phyloP scores from a whole-genome alignment of 1,140 invertebrate genomes.

The Leptinotarsa texana region DNA sequence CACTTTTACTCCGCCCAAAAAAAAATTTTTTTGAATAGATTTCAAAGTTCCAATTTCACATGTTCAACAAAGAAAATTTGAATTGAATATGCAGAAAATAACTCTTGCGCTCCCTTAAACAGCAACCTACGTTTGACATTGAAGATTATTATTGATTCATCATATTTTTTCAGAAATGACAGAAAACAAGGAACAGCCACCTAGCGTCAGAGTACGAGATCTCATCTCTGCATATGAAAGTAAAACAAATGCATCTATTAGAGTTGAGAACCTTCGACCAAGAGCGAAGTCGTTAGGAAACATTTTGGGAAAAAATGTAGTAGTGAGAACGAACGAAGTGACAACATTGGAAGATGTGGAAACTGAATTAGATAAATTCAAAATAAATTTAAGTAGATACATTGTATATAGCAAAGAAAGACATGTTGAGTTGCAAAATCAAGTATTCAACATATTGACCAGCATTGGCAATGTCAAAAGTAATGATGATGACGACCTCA shows the following conservation, averaged over 20 bases:
- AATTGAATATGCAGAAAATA: no score
- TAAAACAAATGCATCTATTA: not conserved
- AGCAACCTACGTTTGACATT: no score
- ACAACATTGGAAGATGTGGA: not conserved
- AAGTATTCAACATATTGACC: not conserved
- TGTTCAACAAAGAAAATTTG: no score
- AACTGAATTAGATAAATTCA: not conserved
- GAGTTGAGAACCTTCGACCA: not conserved
- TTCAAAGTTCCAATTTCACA: no score
- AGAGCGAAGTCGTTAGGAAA: not conserved
- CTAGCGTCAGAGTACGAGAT: not conserved
- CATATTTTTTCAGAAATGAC: constrained; percentile 1
- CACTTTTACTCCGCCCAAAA: no score
- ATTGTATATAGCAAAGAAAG: not conserved
- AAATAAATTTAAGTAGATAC: not conserved
- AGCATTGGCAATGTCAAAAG: not conserved
- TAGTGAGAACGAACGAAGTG: not conserved
- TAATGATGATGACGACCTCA: not conserved
- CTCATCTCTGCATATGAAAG: not conserved
- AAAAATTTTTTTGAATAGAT: no score
- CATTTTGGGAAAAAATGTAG: not conserved
- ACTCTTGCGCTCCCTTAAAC: no score
- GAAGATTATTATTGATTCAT: no score
- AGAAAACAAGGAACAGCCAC: not conserved
- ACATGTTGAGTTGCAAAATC: not conserved